Conservation (phyloP, 2,888 invertebrate genomes). For the Rotaria sp. region DNA sequence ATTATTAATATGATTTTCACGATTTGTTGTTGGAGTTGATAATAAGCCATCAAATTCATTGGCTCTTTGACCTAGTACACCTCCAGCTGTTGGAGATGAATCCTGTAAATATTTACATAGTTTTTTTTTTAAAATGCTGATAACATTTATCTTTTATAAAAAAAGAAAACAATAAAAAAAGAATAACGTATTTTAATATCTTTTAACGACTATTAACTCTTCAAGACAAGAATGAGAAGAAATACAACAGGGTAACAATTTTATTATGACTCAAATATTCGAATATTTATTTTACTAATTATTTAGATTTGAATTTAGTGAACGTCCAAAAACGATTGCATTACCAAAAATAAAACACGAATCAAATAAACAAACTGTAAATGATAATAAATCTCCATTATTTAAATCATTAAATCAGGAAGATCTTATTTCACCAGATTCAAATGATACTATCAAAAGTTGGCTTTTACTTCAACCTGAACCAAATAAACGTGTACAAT, state of each 20-base stretch:
- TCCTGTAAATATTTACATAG: conserved; percentile 25
- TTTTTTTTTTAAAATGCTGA: not conserved
- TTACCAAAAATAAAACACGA: not conserved
- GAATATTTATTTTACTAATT: too few species aligned
- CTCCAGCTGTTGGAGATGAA: not conserved
- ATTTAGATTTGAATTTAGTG: not conserved
- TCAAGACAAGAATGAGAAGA: not conserved
- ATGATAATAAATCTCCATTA: not conserved
- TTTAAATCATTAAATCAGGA: not conserved
- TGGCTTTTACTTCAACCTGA: not conserved
- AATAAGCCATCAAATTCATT: not conserved
- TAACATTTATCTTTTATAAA: not conserved
- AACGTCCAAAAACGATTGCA: not conserved
- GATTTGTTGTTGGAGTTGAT: not conserved
- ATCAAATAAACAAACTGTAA: not conserved
- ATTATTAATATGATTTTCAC: not conserved
- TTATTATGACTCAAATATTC: too few species aligned
- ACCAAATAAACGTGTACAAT: not conserved
- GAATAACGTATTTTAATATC: not conserved
- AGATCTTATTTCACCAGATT: not conserved
- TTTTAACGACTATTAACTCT: not conserved
- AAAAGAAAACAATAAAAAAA: not conserved
- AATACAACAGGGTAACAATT: not conserved
- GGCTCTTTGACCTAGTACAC: not conserved
- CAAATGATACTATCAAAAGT: not conserved